Evolutionary conservation across 2,797 vertebrate genomes (phyloP), one percentile per base, ranked within the genome.

Genomic region (Staurois parvus): DNA sequence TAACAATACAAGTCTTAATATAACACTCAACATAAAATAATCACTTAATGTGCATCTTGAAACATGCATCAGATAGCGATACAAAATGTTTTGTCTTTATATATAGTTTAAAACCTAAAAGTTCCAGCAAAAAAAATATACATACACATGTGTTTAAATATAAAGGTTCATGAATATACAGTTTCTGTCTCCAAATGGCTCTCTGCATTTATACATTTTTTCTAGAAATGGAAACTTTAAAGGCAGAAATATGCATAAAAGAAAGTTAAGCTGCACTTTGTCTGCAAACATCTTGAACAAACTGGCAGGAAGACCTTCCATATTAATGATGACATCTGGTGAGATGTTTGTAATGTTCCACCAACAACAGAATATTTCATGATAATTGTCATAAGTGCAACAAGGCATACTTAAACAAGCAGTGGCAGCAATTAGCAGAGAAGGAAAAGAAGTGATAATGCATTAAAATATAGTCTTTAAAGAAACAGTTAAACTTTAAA

Each of bases 321-420:
- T 94, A 93, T 92, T 94, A 94, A 94, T 93, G 92, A 90, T 48
- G 64, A 86, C 94, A 94, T 94, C 94, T 94, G 92, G 88, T 93
- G 87, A 85, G 81, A 59, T 88, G 89, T 88, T 90, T 90, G 88
- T 91, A 34, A 21, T 92, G 90, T 91, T 92, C 83, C 68, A 79
- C 89, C 90, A 88, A 90, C 89, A 88, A 90, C 30, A 1, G 81
- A 92, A 91, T 26, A 62, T 92, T 93, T 89, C 90, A 91, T 89
- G 93, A 93, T 88, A 84, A 90, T 87, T 91, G 91, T 93, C 91
- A 88, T 88, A 91, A 92, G 89, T 92, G 85, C 93, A 91, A 88
- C 93, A 94, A 93, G 80, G 0, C 90, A 91, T 89, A 89, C 89
- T 90, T 92, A 92, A 91, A 93, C 93, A 92, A 92, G 89, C 83